These are phyloP conservation scores for Lamprotornis superbus DNA, from an alignment of 2,113 vertebrate genomes.

Conservation along the genomic window DNA sequence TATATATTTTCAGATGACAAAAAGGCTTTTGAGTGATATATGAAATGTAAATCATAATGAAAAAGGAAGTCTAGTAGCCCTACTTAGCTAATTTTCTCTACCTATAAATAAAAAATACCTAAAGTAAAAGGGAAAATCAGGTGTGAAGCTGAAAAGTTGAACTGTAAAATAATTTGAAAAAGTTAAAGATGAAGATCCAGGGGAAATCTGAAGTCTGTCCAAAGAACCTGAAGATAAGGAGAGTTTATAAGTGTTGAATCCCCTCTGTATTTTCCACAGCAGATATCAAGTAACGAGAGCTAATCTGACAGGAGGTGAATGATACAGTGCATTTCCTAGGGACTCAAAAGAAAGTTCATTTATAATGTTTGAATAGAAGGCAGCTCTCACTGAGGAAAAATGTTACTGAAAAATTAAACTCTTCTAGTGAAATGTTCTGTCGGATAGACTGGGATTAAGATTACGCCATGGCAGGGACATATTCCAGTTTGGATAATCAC, in stretches of 20 bases:
- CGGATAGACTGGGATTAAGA: background rate
- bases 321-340: conserved; percentile 10
- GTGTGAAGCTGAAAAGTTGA: background rate
- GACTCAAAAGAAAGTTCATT: conserved; percentile 11
- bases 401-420: conserved; percentile 10
- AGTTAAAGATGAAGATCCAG: conserved; percentile 8
- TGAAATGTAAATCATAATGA: background rate
- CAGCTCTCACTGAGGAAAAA: background rate
- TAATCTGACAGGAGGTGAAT: conserved; percentile 31
- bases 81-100: background rate
- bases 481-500: background rate
- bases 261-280: background rate
- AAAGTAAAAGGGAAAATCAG: background rate
- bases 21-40: background rate
- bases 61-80: background rate
- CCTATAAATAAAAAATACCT: background rate
- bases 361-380: conserved; percentile 7
- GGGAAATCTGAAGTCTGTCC: conserved; percentile 22
- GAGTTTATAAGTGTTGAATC: conserved; percentile 33
- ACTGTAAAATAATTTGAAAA: conserved; percentile 1
- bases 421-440: background rate
- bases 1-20: background rate
- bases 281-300: background rate
- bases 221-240: conserved; percentile 28
- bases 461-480: background rate